A percentile compares a stretch with the other conserved stretches of the same genome.
phyloP scores from a whole-genome alignment of 1,140 invertebrate species.

The Archegozetes longisetosus region DNA sequence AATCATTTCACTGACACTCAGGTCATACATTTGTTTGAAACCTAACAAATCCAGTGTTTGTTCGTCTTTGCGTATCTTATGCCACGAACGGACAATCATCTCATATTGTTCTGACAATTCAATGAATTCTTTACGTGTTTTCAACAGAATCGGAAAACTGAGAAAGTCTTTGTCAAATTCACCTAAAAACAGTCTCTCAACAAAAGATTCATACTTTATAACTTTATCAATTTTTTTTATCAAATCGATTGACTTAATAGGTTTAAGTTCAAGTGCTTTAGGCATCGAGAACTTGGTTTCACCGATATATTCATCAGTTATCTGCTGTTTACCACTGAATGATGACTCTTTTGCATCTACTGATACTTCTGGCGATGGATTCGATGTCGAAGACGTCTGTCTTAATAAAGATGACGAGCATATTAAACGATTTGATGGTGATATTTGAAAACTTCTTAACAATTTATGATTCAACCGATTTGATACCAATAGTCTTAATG shows the following conservation, averaged over 20 bases:
- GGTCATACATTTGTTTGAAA: conserved; percentile 7
- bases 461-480: no score
- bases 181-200: conserved; percentile 7
- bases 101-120: conserved; percentile 11
- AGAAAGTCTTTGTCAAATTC: conserved; percentile 17
- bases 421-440: no score
- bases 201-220: conserved; percentile 16
- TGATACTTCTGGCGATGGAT: neutral
- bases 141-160: conserved; percentile 15
- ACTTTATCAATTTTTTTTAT: conserved; percentile 2
- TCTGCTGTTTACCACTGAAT: neutral
- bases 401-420: no score
- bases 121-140: conserved; percentile 11
- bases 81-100: conserved; percentile 8
- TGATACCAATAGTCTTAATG: no score
- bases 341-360: neutral
- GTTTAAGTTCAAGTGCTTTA: neutral
- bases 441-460: no score
- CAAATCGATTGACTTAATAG: conserved; percentile 9
- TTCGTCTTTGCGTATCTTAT: neutral
- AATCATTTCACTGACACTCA: conserved; percentile 17
- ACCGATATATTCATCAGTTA: neutral
- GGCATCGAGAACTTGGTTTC: neutral
- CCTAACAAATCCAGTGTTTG: neutral
- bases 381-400: neutral